Evolutionary conservation across 2,113 vertebrate genomes (phyloP).

Genomic region (Crotalus horridus): DNA sequence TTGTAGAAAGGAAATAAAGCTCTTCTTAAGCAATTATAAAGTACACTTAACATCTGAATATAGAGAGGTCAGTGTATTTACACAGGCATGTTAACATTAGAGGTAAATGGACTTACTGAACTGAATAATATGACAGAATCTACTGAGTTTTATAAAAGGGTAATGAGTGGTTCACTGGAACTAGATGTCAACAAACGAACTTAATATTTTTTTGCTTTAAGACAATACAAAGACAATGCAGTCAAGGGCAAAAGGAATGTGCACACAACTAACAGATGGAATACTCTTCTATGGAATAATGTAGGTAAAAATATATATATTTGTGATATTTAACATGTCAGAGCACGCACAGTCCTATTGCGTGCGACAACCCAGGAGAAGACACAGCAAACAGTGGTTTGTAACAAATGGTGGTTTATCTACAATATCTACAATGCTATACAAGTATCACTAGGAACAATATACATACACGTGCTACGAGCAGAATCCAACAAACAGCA

Average conservation of each 20-base stretch:
- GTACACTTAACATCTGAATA: background rate
- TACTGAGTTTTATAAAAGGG: conserved; percentile 1
- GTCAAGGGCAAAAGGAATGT: background rate
- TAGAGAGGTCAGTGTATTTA: background rate
- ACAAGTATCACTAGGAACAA: no score
- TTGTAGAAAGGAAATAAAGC: background rate
- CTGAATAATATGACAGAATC: conserved; percentile 1
- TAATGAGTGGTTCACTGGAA: background rate
- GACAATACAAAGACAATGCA: rapidly evolving
- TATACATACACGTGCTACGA: no score
- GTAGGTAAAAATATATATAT: background rate
- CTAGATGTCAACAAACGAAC: background rate
- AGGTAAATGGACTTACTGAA: conserved; percentile 18
- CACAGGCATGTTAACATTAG: background rate
- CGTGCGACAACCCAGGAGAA: no score
- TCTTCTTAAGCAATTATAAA: background rate
- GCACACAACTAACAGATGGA: background rate
- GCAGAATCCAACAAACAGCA: no score
- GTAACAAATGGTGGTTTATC: no score
- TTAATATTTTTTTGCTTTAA: background rate
- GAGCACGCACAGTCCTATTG: no score
- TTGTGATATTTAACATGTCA: background rate
- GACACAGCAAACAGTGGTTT: no score
- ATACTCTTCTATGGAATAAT: conserved; percentile 10
- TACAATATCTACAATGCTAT: no score